These are phyloP conservation scores for Metallyticus violacea DNA, from an alignment of 2,888 invertebrate genomes.

Conservation along the genomic window DNA sequence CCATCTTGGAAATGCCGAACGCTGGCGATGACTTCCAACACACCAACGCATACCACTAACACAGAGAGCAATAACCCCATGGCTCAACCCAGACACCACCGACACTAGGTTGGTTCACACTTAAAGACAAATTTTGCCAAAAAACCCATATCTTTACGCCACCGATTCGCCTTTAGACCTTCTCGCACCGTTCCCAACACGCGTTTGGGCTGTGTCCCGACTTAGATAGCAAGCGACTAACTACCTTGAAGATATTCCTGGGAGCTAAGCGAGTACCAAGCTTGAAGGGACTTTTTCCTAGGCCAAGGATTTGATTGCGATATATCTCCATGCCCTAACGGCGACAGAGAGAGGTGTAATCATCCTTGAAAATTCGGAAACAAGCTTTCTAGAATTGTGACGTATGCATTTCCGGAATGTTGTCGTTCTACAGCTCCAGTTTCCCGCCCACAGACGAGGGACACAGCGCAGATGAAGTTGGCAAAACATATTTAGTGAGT, in stretches of 20 bases:
- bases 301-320: constrained; percentile 5
- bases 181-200: constrained; percentile 18
- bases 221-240: neutral
- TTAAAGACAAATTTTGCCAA: neutral
- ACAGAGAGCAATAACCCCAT: constrained; percentile 76
- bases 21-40: constrained; percentile 64
- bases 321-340: neutral
- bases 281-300: neutral
- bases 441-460: neutral
- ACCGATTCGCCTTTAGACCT: constrained; percentile 10
- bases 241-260: constrained; percentile 22
- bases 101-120: neutral
- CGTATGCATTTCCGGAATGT: neutral
- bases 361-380: neutral
- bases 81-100: constrained; percentile 19
- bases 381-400: neutral
- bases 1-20: constrained; percentile 53
- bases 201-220: constrained; percentile 10
- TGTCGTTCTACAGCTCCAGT: neutral
- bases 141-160: neutral
- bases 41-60: constrained; percentile 72
- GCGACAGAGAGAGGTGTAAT: neutral
- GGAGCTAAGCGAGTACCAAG: constrained; percentile 3
- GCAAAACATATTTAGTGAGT: neutral
- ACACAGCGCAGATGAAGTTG: neutral